phyloP scores from a whole-genome alignment of 2,797 vertebrate genomes.

The Craterocephalus amniculus region DNA sequence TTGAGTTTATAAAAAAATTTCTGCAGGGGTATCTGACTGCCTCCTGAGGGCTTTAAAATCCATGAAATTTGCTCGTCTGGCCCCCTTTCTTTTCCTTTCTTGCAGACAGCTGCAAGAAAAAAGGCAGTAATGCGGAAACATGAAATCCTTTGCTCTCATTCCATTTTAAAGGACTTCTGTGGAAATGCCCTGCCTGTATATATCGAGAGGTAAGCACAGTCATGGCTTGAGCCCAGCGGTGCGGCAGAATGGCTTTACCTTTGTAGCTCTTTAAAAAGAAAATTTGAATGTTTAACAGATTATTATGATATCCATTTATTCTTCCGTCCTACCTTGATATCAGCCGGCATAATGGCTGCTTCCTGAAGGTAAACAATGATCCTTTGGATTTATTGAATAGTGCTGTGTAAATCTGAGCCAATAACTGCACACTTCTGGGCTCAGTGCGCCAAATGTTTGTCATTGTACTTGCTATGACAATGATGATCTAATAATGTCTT shows the following conservation, averaged over 20 bases:
- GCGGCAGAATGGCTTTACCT: slow-evolving; percentile 7
- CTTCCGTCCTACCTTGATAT: slow-evolving; percentile 3
- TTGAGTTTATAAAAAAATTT: slow-evolving; percentile 72
- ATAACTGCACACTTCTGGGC: background rate
- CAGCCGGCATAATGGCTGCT: slow-evolving; percentile 9
- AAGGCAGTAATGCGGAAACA: slow-evolving; percentile 53
- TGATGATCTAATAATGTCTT: background rate
- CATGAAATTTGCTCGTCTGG: slow-evolving; percentile 64
- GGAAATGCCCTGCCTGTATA: slow-evolving; percentile 27
- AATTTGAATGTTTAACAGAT: too few species aligned
- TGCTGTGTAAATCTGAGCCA: background rate
- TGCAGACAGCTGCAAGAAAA: slow-evolving; percentile 59
- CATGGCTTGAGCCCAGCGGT: slow-evolving; percentile 20
- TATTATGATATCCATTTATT: slow-evolving; percentile 31
- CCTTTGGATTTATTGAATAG: background rate
- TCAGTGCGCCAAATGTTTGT: background rate
- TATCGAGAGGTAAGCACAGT: slow-evolving; percentile 25
- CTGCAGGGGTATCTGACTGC: slow-evolving; percentile 52
- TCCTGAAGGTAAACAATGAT: slow-evolving; percentile 31
- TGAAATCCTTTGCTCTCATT: slow-evolving; percentile 37
- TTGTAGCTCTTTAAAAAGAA: too few species aligned
- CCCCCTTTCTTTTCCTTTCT: slow-evolving; percentile 17
- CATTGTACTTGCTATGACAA: background rate
- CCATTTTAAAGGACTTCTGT: slow-evolving; percentile 52
- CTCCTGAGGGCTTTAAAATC: slow-evolving; percentile 59